These are phyloP conservation scores for Muricea muricata DNA, from an alignment of 92 coral and sea anemone species.

Conservation along the genomic window DNA sequence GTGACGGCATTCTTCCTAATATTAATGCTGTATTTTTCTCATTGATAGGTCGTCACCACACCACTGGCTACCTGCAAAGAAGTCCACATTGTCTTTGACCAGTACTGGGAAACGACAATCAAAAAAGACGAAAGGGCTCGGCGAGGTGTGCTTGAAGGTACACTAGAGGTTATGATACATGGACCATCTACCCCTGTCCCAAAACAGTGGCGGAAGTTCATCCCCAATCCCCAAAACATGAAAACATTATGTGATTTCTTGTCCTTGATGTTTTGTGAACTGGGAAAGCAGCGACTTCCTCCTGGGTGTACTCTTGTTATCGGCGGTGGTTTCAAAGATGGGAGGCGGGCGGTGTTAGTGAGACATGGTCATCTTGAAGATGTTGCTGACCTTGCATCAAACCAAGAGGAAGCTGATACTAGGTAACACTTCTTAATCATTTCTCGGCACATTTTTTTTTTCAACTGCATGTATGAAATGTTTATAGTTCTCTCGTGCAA, in stretches of 20 bases:
- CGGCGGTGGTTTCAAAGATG: conserved; percentile 56
- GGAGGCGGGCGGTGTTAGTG: conserved; percentile 44
- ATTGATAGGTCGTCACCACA: conserved; percentile 41
- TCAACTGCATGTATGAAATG: too few relatives aligned
- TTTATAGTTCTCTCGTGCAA: too few relatives aligned
- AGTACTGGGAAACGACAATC: conserved; percentile 54
- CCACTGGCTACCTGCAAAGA: conserved; percentile 27
- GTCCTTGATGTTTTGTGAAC: conserved; percentile 20
- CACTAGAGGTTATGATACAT: conserved; percentile 51
- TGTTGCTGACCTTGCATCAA: conserved; percentile 13
- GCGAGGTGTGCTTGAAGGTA: conserved; percentile 35
- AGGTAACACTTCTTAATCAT: not conserved
- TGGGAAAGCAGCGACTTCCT: conserved; percentile 36
- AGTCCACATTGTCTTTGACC: conserved; percentile 64
- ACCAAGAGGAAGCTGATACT: conserved; percentile 67
- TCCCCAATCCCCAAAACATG: conserved; percentile 53
- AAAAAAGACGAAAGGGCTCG: conserved; percentile 47
- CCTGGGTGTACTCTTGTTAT: conserved; percentile 40
- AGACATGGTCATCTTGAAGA: conserved; percentile 16
- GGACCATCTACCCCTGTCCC: conserved; percentile 57
- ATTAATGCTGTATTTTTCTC: too few relatives aligned
- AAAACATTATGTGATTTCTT: conserved; percentile 30
- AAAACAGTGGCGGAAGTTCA: conserved; percentile 57
- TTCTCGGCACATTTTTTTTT: not conserved
- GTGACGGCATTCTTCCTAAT: too few relatives aligned